A percentile compares a stretch with the other conserved stretches of the same genome.
Conservation (phyloP, 2,888 invertebrate genomes). For the Caenorhabditis virilis region DNA sequence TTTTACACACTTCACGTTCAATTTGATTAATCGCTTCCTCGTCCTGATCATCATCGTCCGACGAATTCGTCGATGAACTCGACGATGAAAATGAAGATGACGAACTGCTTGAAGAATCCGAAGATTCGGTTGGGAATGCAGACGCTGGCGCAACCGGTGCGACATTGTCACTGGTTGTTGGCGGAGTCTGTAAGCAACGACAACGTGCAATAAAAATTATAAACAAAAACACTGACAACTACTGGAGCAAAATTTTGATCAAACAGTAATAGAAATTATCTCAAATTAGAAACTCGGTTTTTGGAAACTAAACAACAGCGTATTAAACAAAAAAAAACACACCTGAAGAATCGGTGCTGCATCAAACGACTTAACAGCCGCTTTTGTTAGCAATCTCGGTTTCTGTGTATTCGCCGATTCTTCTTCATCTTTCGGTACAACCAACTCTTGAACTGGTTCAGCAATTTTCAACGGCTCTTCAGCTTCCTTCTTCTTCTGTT, state of each 20-base stretch:
- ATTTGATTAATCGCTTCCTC: neutral
- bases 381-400: slow-evolving; percentile 33
- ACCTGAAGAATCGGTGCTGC: slow-evolving; percentile 20
- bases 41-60: neutral
- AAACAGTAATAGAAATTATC: too few relatives aligned
- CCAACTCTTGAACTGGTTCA: neutral
- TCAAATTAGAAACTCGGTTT: too few relatives aligned
- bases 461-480: neutral
- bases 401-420: neutral
- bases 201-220: too few relatives aligned
- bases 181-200: too few relatives aligned
- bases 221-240: too few relatives aligned
- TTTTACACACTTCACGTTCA: neutral
- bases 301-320: too few relatives aligned
- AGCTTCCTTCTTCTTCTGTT: neutral
- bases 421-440: neutral
- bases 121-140: neutral
- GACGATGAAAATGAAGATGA: neutral
- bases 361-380: slow-evolving; percentile 33
- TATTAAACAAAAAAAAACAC: slow-evolving; percentile 5
- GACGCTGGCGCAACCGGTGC: too few relatives aligned
- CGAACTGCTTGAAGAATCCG: slow-evolving; percentile 6
- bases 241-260: too few relatives aligned
- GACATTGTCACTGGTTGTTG: too few relatives aligned
- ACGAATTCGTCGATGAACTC: neutral